Conservation (phyloP, 2,113 vertebrate genomes). For the Oryzias woworae region DNA sequence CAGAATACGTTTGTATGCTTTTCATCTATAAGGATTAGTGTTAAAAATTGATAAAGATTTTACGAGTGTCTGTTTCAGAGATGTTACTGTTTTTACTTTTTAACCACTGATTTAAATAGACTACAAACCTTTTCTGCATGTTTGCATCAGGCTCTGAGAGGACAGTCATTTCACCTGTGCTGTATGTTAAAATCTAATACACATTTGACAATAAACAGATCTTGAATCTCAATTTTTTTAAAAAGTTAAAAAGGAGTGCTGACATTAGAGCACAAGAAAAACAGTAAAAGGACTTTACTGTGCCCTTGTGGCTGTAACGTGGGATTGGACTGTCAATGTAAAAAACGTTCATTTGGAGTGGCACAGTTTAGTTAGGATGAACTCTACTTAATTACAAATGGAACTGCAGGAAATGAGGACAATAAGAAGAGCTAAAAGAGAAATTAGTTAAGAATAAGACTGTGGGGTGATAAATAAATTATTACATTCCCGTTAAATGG, state of each 20-base stretch:
- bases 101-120: no score
- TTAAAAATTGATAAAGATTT: no score
- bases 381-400: conserved; percentile 69
- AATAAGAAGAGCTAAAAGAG: conserved; percentile 56
- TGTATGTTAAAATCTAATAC: no score
- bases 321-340: conserved; percentile 50
- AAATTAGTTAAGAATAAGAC: conserved; percentile 73
- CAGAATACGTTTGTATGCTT: no score
- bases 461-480: conserved; percentile 66
- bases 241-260: conserved; percentile 22
- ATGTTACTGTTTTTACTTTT: no score
- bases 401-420: conserved; percentile 34
- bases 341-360: conserved; percentile 57
- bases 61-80: no score
- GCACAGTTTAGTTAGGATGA: conserved; percentile 64
- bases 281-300: conserved; percentile 58
- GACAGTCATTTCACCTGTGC: no score
- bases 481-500: conserved; percentile 56
- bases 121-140: no score
- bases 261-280: conserved; percentile 20
- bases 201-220: no score
- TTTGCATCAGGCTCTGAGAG: no score
- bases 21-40: no score
- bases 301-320: conserved; percentile 46
- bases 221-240: no score